Base-by-base conservation (phyloP, 2,797 vertebrate genomes). In the Furcifer pardalis region DNA sequence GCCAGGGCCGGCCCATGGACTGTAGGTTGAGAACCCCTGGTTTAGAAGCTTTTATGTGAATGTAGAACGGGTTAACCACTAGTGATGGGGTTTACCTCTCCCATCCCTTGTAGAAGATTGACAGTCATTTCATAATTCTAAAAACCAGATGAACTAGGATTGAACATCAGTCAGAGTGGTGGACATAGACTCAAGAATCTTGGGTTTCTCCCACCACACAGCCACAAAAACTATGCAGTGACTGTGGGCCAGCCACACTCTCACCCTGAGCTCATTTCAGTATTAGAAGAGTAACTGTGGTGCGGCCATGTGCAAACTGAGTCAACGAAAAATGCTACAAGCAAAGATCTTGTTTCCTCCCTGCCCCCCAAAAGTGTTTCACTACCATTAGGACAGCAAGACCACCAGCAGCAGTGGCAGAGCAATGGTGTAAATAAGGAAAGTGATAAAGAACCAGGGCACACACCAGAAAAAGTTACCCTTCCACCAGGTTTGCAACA, bases 401-500 rank as follows among this genome's bases (percentile, higher is more conserved):
- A 56, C 15, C 52, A 69, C 42, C 60, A 74, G 42, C 86, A 83
- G 19, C 1, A 83, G 30, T 2, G 0, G 72, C 52, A 78, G 83
- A 40, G 19, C 42, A 52, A 74, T 32, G 56, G 89, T 42, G 79
- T 60, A 84, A 27, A 76, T n/a, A 82, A 74, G 81, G 87, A 86
- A 93, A 94, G 91, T 95, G 95, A 96, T 94, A 96, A 94, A 96
- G 94, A 92, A 10, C 92, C 92, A 90, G 81, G 81, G 76, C 89
- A 84, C 81, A 86, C 89, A 86, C 88, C 52, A 25, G 84, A 88
- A 73, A 84, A 89, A 62, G 72, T 62, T 56, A 35, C 17, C 63
- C 73, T 81, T 87, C 82, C 92, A 97, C 95, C 96, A 93, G 95
- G 93, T 96, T 96, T 96, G 96, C 95, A 94, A 96, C 52, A 44